Conservation (phyloP, 1,140 invertebrate species). For the Formica exsecta region DNA sequence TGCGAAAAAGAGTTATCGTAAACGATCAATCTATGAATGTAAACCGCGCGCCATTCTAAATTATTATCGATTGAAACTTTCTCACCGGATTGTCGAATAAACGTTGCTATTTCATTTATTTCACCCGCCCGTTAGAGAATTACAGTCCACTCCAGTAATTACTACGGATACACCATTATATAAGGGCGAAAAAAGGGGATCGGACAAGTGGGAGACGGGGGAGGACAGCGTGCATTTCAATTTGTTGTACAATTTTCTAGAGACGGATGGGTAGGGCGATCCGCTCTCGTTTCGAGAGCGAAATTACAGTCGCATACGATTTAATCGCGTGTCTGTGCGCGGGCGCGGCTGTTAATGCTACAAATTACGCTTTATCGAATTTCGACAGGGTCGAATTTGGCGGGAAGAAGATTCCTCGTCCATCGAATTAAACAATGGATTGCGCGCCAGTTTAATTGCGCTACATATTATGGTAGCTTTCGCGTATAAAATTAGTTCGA, state of each 20-base stretch:
- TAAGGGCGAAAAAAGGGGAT: constrained; percentile 53
- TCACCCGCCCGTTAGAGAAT: constrained; percentile 33
- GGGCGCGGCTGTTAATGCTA: constrained; percentile 39
- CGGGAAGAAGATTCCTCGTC: neutral
- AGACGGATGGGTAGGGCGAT: constrained; percentile 29
- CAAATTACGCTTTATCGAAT: constrained; percentile 60
- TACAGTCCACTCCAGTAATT: constrained; percentile 62
- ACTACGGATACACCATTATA: constrained; percentile 55
- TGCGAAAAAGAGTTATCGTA: constrained; percentile 15
- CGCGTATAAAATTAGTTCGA: neutral
- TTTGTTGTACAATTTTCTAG: constrained; percentile 64
- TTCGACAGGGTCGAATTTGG: constrained; percentile 20
- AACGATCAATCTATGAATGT: constrained; percentile 29
- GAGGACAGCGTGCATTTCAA: constrained; percentile 47
- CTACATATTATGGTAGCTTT: neutral
- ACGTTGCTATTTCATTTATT: constrained; percentile 63
- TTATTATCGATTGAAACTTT: constrained; percentile 54
- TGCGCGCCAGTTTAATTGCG: constrained; percentile 23
- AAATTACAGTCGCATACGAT: constrained; percentile 51
- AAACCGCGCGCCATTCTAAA: constrained; percentile 53
- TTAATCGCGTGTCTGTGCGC: constrained; percentile 48
- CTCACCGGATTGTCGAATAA: constrained; percentile 58
- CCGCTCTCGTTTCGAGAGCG: constrained; percentile 19
- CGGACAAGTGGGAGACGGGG: constrained; percentile 29
- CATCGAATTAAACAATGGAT: constrained; percentile 26